These are phyloP conservation scores for Muscicapa adusta DNA, from an alignment of 2,113 vertebrate species.

Conservation along the genomic window DNA sequence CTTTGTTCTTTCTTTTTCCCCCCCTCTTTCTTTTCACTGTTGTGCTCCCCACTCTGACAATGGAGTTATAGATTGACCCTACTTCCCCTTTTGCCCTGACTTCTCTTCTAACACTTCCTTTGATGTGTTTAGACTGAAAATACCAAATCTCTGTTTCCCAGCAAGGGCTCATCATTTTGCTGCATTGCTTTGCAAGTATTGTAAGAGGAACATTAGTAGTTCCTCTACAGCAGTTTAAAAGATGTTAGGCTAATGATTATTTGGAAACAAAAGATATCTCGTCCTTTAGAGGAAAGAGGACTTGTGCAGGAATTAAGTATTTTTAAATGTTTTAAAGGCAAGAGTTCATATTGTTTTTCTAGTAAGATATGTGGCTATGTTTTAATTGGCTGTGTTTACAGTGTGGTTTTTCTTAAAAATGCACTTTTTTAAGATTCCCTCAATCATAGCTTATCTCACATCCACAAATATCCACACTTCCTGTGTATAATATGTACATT, in stretches of 20 bases:
- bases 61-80: not conserved
- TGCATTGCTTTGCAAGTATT: not conserved
- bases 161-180: not conserved
- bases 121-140: slow-evolving; percentile 11
- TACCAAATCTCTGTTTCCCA: slow-evolving; percentile 4
- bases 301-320: not conserved
- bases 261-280: not conserved
- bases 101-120: not conserved
- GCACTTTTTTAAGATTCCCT: slow-evolving; percentile 35
- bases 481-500: slow-evolving; percentile 64
- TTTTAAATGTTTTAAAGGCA: not conserved
- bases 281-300: not conserved
- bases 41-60: not conserved
- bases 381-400: slow-evolving; percentile 61
- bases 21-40: not conserved
- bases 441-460: slow-evolving; percentile 49
- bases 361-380: slow-evolving; percentile 9
- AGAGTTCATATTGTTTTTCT: slow-evolving; percentile 7
- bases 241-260: not conserved
- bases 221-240: not conserved
- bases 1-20: not conserved
- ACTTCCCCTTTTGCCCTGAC: not conserved
- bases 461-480: slow-evolving; percentile 64
- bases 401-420: slow-evolving; percentile 44
- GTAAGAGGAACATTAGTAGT: not conserved